These are phyloP conservation scores for Eulithis testata DNA, from an alignment of 2,888 invertebrate species.

Conservation along the genomic window DNA sequence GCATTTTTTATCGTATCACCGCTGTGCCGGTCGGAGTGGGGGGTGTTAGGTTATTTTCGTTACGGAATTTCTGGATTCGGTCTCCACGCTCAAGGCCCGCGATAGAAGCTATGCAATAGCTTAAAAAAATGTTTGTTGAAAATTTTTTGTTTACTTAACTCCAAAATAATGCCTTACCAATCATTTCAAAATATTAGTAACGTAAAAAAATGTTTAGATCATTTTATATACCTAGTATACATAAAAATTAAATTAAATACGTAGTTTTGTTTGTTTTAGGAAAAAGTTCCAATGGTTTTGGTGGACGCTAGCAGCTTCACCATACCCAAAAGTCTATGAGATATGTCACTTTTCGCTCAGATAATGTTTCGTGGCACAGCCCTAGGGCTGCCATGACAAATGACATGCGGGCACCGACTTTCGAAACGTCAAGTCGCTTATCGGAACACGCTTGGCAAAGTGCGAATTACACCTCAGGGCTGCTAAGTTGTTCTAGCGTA, in stretches of 20 bases:
- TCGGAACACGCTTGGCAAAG: slow-evolving; percentile 36
- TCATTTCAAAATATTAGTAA: no score
- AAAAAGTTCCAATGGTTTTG: background rate
- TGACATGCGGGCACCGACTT: slow-evolving; percentile 60
- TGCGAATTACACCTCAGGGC: slow-evolving; percentile 36
- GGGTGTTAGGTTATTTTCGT: no score
- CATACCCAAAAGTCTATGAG: slow-evolving; percentile 32
- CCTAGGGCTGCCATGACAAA: slow-evolving; percentile 58
- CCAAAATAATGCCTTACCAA: no score
- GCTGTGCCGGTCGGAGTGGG: no score
- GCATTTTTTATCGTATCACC: no score
- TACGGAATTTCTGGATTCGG: no score
- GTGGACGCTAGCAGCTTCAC: slow-evolving; percentile 7
- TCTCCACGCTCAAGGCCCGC: no score
- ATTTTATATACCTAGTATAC: no score
- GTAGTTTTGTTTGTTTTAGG: background rate
- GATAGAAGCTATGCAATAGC: no score
- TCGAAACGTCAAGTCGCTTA: slow-evolving; percentile 51
- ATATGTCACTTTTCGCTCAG: slow-evolving; percentile 39
- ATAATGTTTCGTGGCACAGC: slow-evolving; percentile 46
- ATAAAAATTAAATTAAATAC: background rate
- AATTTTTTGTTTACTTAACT: no score
- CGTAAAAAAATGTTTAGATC: no score
- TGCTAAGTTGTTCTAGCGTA: slow-evolving; percentile 32
- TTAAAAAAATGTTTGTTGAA: no score